phyloP scores from a whole-genome alignment of 2,113 vertebrate species.

The Grammomys dolichurus region DNA sequence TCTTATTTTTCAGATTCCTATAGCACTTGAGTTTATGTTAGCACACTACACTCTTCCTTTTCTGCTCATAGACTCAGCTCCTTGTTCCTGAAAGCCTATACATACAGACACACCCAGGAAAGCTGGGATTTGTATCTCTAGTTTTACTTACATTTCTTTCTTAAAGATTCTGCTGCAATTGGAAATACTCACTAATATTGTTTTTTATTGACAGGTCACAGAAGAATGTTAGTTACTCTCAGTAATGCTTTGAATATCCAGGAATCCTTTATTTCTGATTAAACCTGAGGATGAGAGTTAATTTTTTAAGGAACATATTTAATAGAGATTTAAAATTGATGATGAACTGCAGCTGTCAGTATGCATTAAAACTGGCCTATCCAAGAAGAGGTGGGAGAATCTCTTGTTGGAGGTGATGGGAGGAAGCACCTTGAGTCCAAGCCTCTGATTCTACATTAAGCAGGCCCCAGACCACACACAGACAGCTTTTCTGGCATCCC shows the following conservation, averaged over 20 bases:
- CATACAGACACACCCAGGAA: neutral
- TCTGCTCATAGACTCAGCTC: neutral
- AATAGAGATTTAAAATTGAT: conserved; percentile 37
- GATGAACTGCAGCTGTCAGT: conserved; percentile 21
- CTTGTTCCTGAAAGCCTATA: fast-evolving
- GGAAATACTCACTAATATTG: neutral
- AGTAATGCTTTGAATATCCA: neutral
- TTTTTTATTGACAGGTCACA: neutral
- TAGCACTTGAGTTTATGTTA: neutral
- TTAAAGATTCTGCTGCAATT: neutral
- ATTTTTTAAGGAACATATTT: neutral
- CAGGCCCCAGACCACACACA: conserved; percentile 78
- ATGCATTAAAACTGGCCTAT: conserved; percentile 30
- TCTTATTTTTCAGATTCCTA: neutral
- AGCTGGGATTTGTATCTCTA: neutral
- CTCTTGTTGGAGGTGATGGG: conserved; percentile 42
- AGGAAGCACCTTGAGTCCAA: conserved; percentile 51
- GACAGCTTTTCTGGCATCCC: conserved; percentile 66
- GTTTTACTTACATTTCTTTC: neutral
- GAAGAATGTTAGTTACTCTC: neutral
- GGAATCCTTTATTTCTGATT: neutral
- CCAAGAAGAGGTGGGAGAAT: conserved; percentile 50
- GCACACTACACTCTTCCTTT: neutral
- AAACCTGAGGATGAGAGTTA: neutral
- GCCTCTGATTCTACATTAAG: conserved; percentile 65